Conservation (phyloP, 2,113 vertebrate species). For the Cygnus atratus region DNA sequence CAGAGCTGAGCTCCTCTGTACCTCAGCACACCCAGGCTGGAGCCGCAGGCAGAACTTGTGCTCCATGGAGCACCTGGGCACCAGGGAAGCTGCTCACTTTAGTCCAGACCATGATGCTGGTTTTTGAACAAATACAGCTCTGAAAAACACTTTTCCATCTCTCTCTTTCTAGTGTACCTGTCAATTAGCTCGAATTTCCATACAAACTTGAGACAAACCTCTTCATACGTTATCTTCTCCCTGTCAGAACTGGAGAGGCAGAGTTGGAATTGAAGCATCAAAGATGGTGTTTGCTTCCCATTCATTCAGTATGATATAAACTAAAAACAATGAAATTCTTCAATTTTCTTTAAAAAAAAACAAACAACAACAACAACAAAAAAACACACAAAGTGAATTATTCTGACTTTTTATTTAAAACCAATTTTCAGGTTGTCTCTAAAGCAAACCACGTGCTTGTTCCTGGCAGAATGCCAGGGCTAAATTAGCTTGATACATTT, state of each 20-base stretch:
- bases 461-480: slow-evolving; percentile 59
- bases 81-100: not conserved
- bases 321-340: not conserved
- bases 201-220: not conserved
- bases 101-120: fast-evolving
- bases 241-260: not conserved
- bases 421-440: not conserved
- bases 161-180: not conserved
- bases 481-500: slow-evolving; percentile 68
- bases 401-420: slow-evolving; percentile 46
- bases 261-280: not conserved
- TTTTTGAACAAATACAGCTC: not conserved
- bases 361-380: not conserved
- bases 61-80: fast-evolving
- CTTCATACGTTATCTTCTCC: not conserved
- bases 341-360: not conserved
- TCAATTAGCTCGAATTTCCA: not conserved
- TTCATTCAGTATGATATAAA: not conserved
- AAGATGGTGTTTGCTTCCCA: not conserved
- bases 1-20: not conserved
- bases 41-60: not conserved
- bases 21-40: fast-evolving
- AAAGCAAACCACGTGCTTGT: slow-evolving; percentile 18
- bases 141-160: not conserved
- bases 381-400: not conserved